A percentile compares a stretch with the other conserved stretches of the same genome.
Conservation (phyloP, 2,797 vertebrate species). For the Mormyrus hasselquistii region DNA sequence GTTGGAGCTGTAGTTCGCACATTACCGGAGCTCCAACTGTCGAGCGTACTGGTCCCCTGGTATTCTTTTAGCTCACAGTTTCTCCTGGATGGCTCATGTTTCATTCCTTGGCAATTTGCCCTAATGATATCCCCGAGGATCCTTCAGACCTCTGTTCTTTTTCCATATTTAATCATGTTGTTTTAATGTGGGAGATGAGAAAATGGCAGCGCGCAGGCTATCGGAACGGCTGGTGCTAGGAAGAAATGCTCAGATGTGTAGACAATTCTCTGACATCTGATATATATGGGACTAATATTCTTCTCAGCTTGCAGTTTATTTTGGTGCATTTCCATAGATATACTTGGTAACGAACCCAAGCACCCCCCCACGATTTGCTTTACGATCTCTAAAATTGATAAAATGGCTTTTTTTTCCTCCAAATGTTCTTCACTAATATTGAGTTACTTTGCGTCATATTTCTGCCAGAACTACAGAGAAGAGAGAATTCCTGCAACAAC, state of each 20-base stretch:
- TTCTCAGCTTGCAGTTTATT: background rate
- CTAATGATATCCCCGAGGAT: slow-evolving; percentile 97
- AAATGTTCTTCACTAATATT: background rate
- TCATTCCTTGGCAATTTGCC: slow-evolving; percentile 99
- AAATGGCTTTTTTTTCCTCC: background rate
- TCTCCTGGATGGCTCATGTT: slow-evolving; percentile 95
- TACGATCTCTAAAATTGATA: background rate
- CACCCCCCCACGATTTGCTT: background rate
- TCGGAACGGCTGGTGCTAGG: background rate
- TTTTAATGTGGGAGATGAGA: slow-evolving; percentile 69
- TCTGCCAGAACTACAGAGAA: background rate
- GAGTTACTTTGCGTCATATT: background rate
- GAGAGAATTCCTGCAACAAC: background rate
- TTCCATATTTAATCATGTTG: slow-evolving; percentile 93
- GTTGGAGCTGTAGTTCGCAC: slow-evolving; percentile 73
- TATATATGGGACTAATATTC: background rate
- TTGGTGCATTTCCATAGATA: background rate
- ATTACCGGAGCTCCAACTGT: slow-evolving; percentile 78
- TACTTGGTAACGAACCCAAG: background rate
- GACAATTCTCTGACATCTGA: background rate
- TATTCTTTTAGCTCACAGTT: slow-evolving; percentile 75
- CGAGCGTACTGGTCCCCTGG: slow-evolving; percentile 75
- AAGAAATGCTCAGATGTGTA: background rate
- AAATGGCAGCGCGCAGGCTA: background rate
- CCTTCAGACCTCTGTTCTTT: slow-evolving; percentile 82